Conservation (phyloP, 2,888 invertebrate species). For the Gymnoscelis rufifasciata region DNA sequence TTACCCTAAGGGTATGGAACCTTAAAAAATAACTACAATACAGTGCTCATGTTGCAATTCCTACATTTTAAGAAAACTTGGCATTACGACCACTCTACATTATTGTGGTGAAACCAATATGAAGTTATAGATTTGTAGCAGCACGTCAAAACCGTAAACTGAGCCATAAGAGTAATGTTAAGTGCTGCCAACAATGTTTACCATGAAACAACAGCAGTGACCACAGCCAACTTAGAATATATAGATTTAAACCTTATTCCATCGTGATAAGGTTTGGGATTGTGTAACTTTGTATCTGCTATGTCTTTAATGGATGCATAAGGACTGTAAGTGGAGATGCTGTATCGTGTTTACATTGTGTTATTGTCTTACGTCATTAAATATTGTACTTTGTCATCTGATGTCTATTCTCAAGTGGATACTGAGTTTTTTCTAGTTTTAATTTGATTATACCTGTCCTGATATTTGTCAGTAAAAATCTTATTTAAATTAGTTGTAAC, state of each 20-base stretch:
- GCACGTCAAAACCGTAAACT: conserved; percentile 33
- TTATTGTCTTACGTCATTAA: conserved; percentile 19
- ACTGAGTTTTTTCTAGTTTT: no score
- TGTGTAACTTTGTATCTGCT: conserved; percentile 7
- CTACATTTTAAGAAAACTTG: no score
- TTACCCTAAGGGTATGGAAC: no score
- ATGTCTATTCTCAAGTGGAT: no score
- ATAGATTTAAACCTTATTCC: conserved; percentile 6
- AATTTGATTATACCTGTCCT: no score
- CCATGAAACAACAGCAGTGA: conserved; percentile 19
- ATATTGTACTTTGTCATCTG: no score
- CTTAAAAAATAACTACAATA: no score
- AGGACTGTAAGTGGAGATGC: conserved; percentile 33
- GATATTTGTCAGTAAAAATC: no score
- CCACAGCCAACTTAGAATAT: conserved; percentile 11
- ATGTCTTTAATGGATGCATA: conserved; percentile 28
- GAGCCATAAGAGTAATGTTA: conserved; percentile 33
- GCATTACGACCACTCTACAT: background rate
- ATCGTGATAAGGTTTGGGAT: conserved; percentile 10
- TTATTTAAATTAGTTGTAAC: no score
- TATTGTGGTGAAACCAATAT: conserved; percentile 7
- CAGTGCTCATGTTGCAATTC: no score
- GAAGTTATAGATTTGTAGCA: conserved; percentile 25
- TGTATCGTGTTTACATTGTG: conserved; percentile 34
- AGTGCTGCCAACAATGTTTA: conserved; percentile 31